Conservation (phyloP, 2,113 vertebrate species). For the Gorsachius goisagi region DNA sequence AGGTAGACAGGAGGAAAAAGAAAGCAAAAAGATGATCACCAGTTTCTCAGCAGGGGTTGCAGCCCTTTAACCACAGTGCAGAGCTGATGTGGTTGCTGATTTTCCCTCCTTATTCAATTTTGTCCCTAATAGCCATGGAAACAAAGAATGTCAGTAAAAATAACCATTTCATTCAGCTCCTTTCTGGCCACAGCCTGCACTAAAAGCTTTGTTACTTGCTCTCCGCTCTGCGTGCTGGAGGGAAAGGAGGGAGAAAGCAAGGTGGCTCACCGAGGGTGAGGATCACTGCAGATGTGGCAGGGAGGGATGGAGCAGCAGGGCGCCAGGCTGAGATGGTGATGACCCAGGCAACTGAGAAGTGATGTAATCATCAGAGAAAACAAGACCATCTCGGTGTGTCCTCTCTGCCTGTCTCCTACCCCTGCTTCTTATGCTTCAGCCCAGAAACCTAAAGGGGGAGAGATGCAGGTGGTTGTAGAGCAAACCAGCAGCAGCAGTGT, state of each 20-base stretch:
- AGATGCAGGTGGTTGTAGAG: neutral
- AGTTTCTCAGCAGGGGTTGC: neutral
- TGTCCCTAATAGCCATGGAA: neutral
- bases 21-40: neutral
- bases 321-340: neutral
- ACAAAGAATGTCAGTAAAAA: constrained; percentile 22
- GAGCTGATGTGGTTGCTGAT: neutral
- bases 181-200: neutral
- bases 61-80: neutral
- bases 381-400: neutral
- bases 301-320: neutral
- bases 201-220: neutral
- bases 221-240: neutral
- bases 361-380: neutral
- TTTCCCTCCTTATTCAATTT: neutral
- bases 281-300: neutral
- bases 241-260: neutral
- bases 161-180: neutral
- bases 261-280: neutral
- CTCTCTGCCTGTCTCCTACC: neutral
- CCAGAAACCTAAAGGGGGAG: neutral
- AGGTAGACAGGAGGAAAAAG: neutral
- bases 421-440: neutral
- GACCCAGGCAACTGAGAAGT: neutral
- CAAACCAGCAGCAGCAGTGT: neutral